Conservation (phyloP, 1,140 invertebrate genomes). For the Meteorus sp. region DNA sequence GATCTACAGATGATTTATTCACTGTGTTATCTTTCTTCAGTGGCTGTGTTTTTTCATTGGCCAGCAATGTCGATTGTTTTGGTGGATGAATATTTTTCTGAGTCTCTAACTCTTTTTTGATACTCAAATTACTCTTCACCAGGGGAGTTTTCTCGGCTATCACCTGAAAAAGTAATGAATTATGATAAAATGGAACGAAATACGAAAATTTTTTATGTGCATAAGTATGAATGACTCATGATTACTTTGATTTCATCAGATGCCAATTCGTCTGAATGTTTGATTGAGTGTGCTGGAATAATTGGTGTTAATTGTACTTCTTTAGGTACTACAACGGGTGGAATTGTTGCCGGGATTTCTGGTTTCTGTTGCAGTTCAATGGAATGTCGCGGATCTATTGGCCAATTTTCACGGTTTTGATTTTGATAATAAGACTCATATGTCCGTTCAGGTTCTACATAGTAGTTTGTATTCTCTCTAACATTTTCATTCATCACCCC, state of each 20-base stretch:
- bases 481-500: slow-evolving; percentile 62
- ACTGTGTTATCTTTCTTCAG: slow-evolving; percentile 24
- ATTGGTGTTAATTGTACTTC: slow-evolving; percentile 27
- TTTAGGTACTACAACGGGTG: background rate
- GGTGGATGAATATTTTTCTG: slow-evolving; percentile 15
- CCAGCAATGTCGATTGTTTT: background rate
- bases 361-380: slow-evolving; percentile 20
- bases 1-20: slow-evolving; percentile 6
- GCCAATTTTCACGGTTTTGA: slow-evolving; percentile 42
- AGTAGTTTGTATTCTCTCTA: slow-evolving; percentile 36
- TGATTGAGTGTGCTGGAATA: slow-evolving; percentile 32
- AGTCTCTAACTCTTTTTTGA: slow-evolving; percentile 21
- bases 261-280: slow-evolving; percentile 31
- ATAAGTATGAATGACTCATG: background rate
- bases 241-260: slow-evolving; percentile 37
- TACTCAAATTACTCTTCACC: slow-evolving; percentile 10
- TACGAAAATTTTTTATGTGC: background rate
- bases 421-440: slow-evolving; percentile 43
- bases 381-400: slow-evolving; percentile 32
- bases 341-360: slow-evolving; percentile 20
- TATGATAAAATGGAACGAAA: background rate
- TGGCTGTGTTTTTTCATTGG: background rate
- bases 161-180: slow-evolving; percentile 14
- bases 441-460: slow-evolving; percentile 37
- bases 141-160: background rate